These are phyloP conservation scores for Mormyrops boulengeri DNA, from an alignment of 2,797 vertebrate genomes.

Conservation along the genomic window DNA sequence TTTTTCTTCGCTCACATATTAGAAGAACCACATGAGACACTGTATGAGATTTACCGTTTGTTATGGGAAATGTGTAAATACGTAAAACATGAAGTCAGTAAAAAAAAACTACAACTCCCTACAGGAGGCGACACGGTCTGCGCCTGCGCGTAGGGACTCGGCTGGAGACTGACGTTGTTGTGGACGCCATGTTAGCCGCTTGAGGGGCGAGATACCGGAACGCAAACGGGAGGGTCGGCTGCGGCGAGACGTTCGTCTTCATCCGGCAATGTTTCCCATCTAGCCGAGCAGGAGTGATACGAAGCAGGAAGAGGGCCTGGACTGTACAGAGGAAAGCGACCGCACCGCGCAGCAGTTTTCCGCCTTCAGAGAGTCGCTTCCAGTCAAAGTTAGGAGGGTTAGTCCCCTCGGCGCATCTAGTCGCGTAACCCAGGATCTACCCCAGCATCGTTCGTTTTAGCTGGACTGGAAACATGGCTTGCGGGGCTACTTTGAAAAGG, in stretches of 20 bases:
- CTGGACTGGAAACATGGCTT: constrained; percentile 73
- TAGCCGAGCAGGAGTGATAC: accelerated
- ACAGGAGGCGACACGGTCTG: not conserved
- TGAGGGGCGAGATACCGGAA: constrained; percentile 36
- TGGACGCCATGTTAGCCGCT: constrained; percentile 74
- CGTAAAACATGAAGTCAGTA: not conserved
- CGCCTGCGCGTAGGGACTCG: constrained; percentile 53
- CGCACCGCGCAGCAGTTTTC: constrained; percentile 21
- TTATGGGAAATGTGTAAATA: constrained; percentile 47
- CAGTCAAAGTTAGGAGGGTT: constrained; percentile 23
- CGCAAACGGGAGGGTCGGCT: not conserved
- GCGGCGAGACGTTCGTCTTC: constrained; percentile 46
- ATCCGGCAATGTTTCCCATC: constrained; percentile 41
- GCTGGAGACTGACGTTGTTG: constrained; percentile 72
- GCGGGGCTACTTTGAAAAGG: constrained; percentile 94
- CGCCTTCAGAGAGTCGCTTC: constrained; percentile 33
- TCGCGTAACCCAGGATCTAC: not conserved
- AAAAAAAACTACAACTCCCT: constrained; percentile 63
- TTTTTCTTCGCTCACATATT: not conserved
- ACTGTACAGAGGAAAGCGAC: constrained; percentile 29
- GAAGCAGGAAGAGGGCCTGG: accelerated
- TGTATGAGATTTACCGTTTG: not conserved
- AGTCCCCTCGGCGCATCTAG: not conserved
- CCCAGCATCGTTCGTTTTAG: not conserved
- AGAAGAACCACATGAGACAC: not conserved